These are phyloP conservation scores for Isoperla grammatica DNA, from an alignment of 2,888 invertebrate genomes.

Conservation along the genomic window DNA sequence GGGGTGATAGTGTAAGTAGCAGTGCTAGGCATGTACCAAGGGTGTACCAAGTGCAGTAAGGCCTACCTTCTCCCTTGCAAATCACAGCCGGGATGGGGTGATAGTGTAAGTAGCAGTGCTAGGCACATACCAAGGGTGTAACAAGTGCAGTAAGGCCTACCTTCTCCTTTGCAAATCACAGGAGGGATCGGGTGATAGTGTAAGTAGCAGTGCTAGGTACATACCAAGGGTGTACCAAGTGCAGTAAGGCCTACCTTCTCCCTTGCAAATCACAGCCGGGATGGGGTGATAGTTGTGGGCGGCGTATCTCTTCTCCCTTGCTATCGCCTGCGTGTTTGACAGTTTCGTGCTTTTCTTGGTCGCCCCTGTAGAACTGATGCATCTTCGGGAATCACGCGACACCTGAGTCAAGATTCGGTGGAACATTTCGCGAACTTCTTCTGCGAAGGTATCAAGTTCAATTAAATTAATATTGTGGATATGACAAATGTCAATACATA, in stretches of 20 bases:
- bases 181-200: constrained; percentile 61
- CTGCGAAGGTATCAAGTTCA: too few species aligned
- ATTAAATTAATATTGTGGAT: too few species aligned
- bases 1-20: constrained; percentile 49
- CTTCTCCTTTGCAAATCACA: constrained; percentile 80
- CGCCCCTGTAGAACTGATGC: too few species aligned
- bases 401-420: too few species aligned
- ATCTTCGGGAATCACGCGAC: too few species aligned
- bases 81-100: too few species aligned
- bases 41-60: too few species aligned
- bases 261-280: constrained; percentile 84
- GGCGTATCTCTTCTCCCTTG: constrained; percentile 79
- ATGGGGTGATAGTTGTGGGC: constrained; percentile 96
- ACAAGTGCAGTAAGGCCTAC: constrained; percentile 43
- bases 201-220: neutral
- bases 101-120: too few species aligned
- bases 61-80: too few species aligned
- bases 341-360: too few species aligned
- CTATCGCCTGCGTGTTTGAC: constrained; percentile 45
- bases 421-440: too few species aligned
- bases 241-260: constrained; percentile 58
- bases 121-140: neutral
- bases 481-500: too few species aligned
- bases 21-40: neutral
- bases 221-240: neutral